phyloP scores from a whole-genome alignment of 2,797 vertebrate species.

The Anguilla megastoma region DNA sequence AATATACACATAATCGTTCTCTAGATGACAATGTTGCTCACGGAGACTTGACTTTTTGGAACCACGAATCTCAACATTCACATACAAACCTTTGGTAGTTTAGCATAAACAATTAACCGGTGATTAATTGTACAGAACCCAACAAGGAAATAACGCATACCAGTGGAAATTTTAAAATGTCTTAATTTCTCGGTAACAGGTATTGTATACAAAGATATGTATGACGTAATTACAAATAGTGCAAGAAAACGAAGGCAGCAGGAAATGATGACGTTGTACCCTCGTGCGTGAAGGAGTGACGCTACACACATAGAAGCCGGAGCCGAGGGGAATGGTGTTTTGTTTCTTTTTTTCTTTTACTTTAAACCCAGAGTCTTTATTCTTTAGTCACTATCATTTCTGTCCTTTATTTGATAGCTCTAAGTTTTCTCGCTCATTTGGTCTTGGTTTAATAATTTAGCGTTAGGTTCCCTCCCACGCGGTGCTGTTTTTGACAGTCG shows the following conservation, averaged over 20 bases:
- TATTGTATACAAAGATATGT: slow-evolving; percentile 14
- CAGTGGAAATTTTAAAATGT: background rate
- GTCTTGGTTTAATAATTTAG: background rate
- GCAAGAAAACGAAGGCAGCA: slow-evolving; percentile 18
- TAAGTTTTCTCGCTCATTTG: slow-evolving; percentile 40
- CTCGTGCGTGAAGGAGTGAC: slow-evolving; percentile 60
- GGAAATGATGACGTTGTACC: slow-evolving; percentile 63
- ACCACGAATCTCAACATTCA: background rate
- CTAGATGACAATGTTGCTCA: background rate
- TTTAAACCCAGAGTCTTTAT: slow-evolving; percentile 56
- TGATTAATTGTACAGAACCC: background rate
- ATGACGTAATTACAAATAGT: slow-evolving; percentile 14
- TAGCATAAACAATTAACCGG: background rate
- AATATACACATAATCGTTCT: background rate
- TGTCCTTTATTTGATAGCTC: slow-evolving; percentile 31
- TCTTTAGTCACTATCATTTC: slow-evolving; percentile 52
- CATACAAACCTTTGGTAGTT: background rate
- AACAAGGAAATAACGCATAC: background rate
- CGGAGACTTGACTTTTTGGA: background rate
- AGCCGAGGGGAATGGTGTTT: slow-evolving; percentile 66
- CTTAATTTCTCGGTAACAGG: background rate
- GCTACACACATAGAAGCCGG: slow-evolving; percentile 59
- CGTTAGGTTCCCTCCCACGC: slow-evolving; percentile 59
- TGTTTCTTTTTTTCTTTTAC: slow-evolving; percentile 67
- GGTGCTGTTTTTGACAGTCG: slow-evolving; percentile 73